Evolutionary conservation across 2,888 invertebrate genomes (phyloP), one percentile per base, ranked within the genome.

Genomic region (Schrankia costaestrigalis): DNA sequence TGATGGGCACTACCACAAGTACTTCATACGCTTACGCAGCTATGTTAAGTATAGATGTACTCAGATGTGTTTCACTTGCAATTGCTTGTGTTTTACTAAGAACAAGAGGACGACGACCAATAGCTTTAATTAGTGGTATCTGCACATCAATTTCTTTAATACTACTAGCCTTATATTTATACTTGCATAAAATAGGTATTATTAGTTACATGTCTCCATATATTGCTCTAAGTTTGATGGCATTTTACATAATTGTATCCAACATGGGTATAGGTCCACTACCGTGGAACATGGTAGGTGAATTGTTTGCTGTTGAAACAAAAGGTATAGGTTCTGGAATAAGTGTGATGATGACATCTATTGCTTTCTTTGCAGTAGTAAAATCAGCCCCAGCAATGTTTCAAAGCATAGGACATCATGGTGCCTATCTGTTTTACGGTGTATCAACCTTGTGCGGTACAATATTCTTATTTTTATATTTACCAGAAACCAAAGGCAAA

Each of bases 241-340:
- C 91, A 46, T 63, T 82, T 9, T 92, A 92, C 50, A 91, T 91
- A 17, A 75, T 89, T 5, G 90, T 90, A 30, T 89, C 91, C 3
- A 87, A 90, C 36, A 72, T 91, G 31, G 93, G 93, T 3, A 77
- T 92, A 31, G 81, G 90, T 8, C 91, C 93, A 0, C 61, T 94
- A 29, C 93, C 94, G 0, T 94, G 94, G 91, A 91, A 93, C 38
- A 91, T 94, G 90, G 91, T 92, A 15, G 93, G 93, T 0, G 94
- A 94, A 73, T 74, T 94, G 3, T 93, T 93, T 60, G 90, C 93
- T 1, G 89, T 90, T 5, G 89, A 89, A 47, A 89, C 90, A 2
- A 89, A 92, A 39, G 93, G 92, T 0, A 60, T 92, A n/a, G 93
- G 93, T 2, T 91, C 93, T 4, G 93, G 93, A 0, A 78, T 93